Evolutionary conservation across 2,797 vertebrate genomes (phyloP).

Genomic region (Coilia nasus): DNA sequence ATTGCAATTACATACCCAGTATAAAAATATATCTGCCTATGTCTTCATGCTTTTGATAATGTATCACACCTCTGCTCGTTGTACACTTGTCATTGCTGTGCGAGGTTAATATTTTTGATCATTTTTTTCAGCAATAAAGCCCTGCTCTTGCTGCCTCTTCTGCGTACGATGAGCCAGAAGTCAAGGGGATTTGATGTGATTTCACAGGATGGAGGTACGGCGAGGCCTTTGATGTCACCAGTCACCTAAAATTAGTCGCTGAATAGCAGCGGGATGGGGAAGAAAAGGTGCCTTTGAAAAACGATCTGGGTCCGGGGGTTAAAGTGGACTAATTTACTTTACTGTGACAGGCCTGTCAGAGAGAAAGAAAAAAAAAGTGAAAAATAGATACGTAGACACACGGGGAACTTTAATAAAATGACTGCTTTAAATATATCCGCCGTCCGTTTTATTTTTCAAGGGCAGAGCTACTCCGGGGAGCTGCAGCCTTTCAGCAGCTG

Average conservation of each 20-base stretch:
- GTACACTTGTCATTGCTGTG: neutral
- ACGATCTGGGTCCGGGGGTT: slow-evolving; percentile 37
- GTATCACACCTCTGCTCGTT: neutral
- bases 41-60: neutral
- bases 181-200: slow-evolving; percentile 41
- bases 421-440: slow-evolving; percentile 48
- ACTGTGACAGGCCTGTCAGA: slow-evolving; percentile 43
- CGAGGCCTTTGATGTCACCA: slow-evolving; percentile 38
- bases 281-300: slow-evolving; percentile 51
- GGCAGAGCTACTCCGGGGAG: slow-evolving; percentile 39
- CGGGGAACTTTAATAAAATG: slow-evolving; percentile 40
- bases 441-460: slow-evolving; percentile 34
- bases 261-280: slow-evolving; percentile 34
- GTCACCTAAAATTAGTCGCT: slow-evolving; percentile 41
- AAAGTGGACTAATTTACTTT: slow-evolving; percentile 51
- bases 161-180: slow-evolving; percentile 37
- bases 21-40: slow-evolving; percentile 12
- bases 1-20: neutral
- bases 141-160: slow-evolving; percentile 10
- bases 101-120: neutral
- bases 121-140: neutral
- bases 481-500: slow-evolving; percentile 11
- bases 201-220: slow-evolving; percentile 37
- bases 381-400: slow-evolving; percentile 42
- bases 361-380: slow-evolving; percentile 43